Evolutionary conservation across 2,888 invertebrate species (phyloP).

Genomic region (Eupithecia tripunctaria): DNA sequence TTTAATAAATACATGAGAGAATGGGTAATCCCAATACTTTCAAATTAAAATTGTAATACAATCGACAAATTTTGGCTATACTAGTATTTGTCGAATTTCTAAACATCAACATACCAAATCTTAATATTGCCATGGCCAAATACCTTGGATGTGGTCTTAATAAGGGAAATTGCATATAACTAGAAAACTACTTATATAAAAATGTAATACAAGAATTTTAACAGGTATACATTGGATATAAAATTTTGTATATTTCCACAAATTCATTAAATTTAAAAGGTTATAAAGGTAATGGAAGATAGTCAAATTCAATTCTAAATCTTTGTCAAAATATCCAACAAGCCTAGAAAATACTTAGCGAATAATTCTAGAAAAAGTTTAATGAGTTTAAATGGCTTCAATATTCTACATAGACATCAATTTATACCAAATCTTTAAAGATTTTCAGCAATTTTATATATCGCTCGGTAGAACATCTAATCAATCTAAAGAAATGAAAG

Average conservation of each 20-base stretch:
- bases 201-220: constrained; percentile 31
- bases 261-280: constrained; percentile 18
- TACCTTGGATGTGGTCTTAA: constrained; percentile 1
- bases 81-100: background rate
- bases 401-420: constrained; percentile 1
- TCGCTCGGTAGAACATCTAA: background rate
- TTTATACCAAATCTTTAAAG: background rate
- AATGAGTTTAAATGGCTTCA: background rate
- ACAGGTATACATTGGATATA: constrained; percentile 35
- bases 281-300: constrained; percentile 35
- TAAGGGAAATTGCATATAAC: constrained; percentile 5
- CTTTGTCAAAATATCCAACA: background rate
- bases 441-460: background rate
- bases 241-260: constrained; percentile 34
- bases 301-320: constrained; percentile 16
- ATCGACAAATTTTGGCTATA: background rate
- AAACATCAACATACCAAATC: background rate
- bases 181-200: constrained; percentile 18
- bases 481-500: background rate
- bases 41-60: background rate
- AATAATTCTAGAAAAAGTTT: background rate
- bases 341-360: background rate
- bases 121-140: background rate
- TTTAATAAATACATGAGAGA: background rate
- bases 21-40: background rate